phyloP scores from a whole-genome alignment of 2,113 vertebrate genomes.

The Ranitomeya variabilis region DNA sequence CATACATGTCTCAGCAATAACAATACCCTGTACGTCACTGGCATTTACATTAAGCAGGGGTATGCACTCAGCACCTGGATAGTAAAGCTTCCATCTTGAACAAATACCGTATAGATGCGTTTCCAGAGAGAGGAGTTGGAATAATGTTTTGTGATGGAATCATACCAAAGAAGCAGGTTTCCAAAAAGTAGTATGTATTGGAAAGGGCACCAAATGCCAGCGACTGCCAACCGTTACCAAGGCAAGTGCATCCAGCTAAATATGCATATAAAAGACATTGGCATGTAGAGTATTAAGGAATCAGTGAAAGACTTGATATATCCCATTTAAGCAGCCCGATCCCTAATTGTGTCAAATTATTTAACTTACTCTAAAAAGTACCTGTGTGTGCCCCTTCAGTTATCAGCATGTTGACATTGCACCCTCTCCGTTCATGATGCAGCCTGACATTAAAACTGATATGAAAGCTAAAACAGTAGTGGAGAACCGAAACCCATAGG shows the following conservation, averaged over 20 bases:
- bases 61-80: neutral
- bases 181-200: too few species aligned
- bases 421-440: neutral
- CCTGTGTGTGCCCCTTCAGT: constrained; percentile 34
- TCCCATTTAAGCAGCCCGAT: constrained; percentile 18
- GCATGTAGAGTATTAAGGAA: neutral
- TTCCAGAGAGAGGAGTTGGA: neutral
- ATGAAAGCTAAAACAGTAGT: constrained; percentile 30
- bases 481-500: constrained; percentile 37
- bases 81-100: neutral
- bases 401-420: constrained; percentile 4
- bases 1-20: neutral
- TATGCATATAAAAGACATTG: constrained; percentile 1
- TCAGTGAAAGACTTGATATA: neutral
- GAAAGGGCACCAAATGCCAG: neutral
- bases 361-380: constrained; percentile 17
- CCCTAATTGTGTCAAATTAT: neutral
- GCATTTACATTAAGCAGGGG: neutral
- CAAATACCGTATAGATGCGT: neutral
- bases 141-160: neutral
- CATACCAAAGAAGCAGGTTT: neutral
- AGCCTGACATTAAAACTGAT: neutral
- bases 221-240: neutral
- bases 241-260: constrained; percentile 11
- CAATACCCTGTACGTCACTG: constrained; percentile 16